phyloP scores from a whole-genome alignment of 2,888 invertebrate genomes.

The Nasonovia ribisnigri region DNA sequence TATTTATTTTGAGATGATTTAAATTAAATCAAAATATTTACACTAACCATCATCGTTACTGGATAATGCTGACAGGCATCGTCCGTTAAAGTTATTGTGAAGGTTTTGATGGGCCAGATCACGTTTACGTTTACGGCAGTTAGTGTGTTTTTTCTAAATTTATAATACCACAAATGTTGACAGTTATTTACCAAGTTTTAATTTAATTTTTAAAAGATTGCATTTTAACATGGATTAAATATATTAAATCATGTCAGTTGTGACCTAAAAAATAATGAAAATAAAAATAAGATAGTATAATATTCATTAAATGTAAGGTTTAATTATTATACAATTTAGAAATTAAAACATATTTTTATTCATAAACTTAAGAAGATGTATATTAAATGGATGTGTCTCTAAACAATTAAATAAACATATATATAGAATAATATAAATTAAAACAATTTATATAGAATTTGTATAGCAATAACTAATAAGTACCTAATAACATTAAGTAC shows the following conservation, averaged over 20 bases:
- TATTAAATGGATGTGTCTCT: background rate
- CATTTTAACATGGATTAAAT: slow-evolving; percentile 3
- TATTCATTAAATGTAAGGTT: background rate
- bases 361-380: background rate
- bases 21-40: slow-evolving; percentile 60
- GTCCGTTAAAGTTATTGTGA: slow-evolving; percentile 36
- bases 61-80: slow-evolving; percentile 35
- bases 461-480: too few relatives aligned
- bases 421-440: background rate
- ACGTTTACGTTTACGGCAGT: slow-evolving; percentile 31
- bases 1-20: slow-evolving; percentile 13
- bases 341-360: background rate
- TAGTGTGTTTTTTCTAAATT: slow-evolving; percentile 35
- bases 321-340: background rate
- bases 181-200: slow-evolving; percentile 46
- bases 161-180: slow-evolving; percentile 46
- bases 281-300: background rate
- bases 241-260: slow-evolving; percentile 27
- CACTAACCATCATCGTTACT: slow-evolving; percentile 27
- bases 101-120: slow-evolving; percentile 31
- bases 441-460: too few relatives aligned
- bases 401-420: background rate
- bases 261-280: background rate
- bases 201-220: slow-evolving; percentile 40
- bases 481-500: background rate